phyloP scores from a whole-genome alignment of 2,888 invertebrate species.

The Stratiomys singularior region DNA sequence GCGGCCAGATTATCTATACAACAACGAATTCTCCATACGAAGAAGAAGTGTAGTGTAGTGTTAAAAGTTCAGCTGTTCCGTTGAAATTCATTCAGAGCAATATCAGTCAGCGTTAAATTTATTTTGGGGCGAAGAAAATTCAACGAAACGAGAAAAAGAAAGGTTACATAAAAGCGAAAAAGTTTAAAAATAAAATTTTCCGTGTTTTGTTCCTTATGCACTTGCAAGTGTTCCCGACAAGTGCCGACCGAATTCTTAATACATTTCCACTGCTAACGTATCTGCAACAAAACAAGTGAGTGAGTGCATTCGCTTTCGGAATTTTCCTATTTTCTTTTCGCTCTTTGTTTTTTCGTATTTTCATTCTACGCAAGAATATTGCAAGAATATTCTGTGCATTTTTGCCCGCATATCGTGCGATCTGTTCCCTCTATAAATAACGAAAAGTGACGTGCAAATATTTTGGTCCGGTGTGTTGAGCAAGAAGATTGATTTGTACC shows the following conservation, averaged over 20 bases:
- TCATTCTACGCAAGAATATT: background rate
- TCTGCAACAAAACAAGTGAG: no score
- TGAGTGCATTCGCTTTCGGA: no score
- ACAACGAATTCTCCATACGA: background rate
- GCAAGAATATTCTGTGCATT: no score
- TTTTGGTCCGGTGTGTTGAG: background rate
- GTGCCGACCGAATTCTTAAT: no score
- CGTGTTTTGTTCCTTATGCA: background rate
- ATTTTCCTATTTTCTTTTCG: no score
- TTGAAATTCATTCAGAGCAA: background rate
- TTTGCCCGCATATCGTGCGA: background rate
- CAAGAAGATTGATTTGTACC: background rate
- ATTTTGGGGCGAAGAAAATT: background rate
- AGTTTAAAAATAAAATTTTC: conserved; percentile 31
- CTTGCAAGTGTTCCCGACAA: background rate
- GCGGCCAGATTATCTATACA: background rate
- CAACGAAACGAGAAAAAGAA: no score
- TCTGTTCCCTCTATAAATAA: background rate
- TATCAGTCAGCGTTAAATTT: no score
- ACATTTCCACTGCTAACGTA: no score
- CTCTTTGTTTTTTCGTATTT: background rate
- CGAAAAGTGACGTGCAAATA: conserved; percentile 5
- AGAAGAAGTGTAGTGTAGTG: background rate
- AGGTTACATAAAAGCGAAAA: conserved; percentile 24
- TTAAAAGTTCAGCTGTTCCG: background rate